Conservation (phyloP, 1,140 invertebrate genomes). For the Portunus trituberculatus region DNA sequence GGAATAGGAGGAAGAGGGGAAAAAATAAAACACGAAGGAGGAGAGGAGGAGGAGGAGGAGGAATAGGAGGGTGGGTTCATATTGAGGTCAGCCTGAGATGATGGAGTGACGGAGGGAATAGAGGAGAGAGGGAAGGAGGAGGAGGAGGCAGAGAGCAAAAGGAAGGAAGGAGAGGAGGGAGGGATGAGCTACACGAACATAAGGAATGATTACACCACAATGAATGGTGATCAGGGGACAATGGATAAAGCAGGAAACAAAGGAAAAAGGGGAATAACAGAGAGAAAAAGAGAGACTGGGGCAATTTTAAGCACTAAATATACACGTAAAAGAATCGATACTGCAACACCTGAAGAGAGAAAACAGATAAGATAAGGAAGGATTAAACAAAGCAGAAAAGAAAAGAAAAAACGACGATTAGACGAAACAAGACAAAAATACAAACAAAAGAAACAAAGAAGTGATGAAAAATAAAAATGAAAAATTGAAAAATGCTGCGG, state of each 20-base stretch:
- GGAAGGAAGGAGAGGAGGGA: not conserved
- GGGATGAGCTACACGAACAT: not conserved
- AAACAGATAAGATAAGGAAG: no score
- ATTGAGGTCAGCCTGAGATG: not conserved
- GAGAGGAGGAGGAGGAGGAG: not conserved
- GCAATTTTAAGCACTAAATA: no score
- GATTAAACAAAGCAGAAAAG: no score
- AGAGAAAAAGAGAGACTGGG: slow-evolving; percentile 5
- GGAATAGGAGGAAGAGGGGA: not conserved
- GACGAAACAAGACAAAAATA: no score
- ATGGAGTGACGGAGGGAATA: not conserved
- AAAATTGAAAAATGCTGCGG: not conserved
- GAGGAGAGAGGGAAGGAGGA: not conserved
- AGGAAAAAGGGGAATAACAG: not conserved
- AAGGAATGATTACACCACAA: not conserved
- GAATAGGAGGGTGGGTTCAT: not conserved
- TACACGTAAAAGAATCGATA: no score
- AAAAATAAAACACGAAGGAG: not conserved
- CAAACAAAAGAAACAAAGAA: no score
- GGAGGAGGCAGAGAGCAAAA: not conserved
- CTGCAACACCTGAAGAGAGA: no score
- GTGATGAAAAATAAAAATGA: no score
- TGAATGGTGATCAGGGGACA: not conserved
- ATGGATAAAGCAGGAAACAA: not conserved
- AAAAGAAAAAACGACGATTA: no score